Base-by-base conservation (phyloP, 2,113 vertebrate species). In the Dicrurus megarhynchus region DNA sequence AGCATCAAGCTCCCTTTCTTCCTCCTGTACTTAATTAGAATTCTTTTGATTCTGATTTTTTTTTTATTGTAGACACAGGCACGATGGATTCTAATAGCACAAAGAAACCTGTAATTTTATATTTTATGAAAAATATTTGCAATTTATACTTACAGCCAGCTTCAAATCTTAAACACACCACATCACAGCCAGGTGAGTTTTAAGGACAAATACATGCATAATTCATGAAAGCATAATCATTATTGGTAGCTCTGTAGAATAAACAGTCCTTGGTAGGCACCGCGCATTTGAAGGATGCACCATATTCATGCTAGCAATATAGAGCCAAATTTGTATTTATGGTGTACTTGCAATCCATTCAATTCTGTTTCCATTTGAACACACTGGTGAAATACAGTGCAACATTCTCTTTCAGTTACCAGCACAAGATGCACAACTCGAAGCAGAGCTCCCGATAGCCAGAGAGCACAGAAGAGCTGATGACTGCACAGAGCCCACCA, bases 271-370 rank as follows among this genome's bases (percentile, higher is more conserved):
- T 56, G 60, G 85, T 84, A 94, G 93, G 75, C 59, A 93, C 35
- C 63, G 55, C 61, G 52, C 28, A 6, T 93, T 88, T 95, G 93
- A 97, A 94, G 84, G 82, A 97, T 95, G 92, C 42, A 44, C 71
- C 75, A 83, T 57, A 95, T 78, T 93, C 83, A 84, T 0, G 12
- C 47, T 61, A 56, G 88, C 92, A 79, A 65, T 94, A 86, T 8
- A 73, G 44, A 94, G 46, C 59, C 65, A 96, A 96, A 94, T 93
- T 89, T 87, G 44, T 90, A 93, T 96, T 96, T 96, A 96, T 86
- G 73, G 82, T 63, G 52, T 75, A 77, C 83, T 95, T 71, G 71
- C 86, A 84, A 86, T 65, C 88, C 70, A 71, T 87, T 91, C 91
- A 46, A 39, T 91, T 89, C 86, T 75, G 44, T 60, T 92, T 92